Evolutionary conservation across 2,113 vertebrate species (phyloP), one percentile per base, ranked within the genome.

Genomic region (Upupa epops): DNA sequence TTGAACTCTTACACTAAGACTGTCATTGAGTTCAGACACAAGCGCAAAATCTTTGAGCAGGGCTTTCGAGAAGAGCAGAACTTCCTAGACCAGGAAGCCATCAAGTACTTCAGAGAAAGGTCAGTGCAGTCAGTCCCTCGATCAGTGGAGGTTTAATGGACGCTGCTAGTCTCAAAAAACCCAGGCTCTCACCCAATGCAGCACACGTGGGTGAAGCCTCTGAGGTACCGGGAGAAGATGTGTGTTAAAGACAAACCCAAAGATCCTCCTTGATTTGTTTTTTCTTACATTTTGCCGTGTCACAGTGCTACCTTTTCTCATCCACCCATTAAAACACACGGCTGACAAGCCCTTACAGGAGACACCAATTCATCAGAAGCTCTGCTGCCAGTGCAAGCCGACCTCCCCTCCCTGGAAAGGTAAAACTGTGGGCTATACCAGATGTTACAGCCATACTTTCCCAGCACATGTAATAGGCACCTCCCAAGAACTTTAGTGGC

Each of bases 1-100:
- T 98, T 99, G 96, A 99, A 99, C 98, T 99, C 99, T 90, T 99
- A 99, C 98, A 99, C 99, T 86, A 99, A 99, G 98, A 99, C 98
- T 14, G 99, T 99, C 94, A 99, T 99, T 49, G 99, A 99, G 97
- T 99, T 99, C 97, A 97, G 98, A 32, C 98, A 99, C 98, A 99
- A 99, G 90, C 98, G 99, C 80, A 99, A 99, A 97, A 98, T 99
- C 86, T 99, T 99, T 49, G 98, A 99, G 97, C 98, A 98, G 97
- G 98, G 98, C 83, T 98, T 99, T 79, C 98, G 98, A 46, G 98
- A 99, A 97, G 98, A 99, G 95, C 98, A 99, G 93, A 98, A 97
- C 95, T 98, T 98, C 97, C 97, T 99, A 88, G 98, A 99, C 95
- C 98, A 98, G 61, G 98, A 99, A 91, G 97, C 98, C 78, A 98